Conservation (phyloP, 2,888 invertebrate genomes). For the Patella ulyssiponensis region DNA sequence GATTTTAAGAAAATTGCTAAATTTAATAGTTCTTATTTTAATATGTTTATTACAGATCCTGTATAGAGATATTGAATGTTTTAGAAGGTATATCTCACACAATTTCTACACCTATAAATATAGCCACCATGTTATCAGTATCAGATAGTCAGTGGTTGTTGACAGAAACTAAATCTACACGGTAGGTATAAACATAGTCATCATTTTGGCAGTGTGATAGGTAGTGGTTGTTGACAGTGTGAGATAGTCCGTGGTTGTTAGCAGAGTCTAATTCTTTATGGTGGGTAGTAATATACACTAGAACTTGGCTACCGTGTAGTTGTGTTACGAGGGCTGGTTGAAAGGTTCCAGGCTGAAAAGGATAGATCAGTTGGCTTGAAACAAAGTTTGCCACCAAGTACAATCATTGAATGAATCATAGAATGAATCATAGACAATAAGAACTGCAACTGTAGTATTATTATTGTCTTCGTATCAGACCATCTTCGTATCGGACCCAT, state of each 20-base stretch:
- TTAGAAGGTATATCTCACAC: slow-evolving; percentile 60
- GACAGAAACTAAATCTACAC: slow-evolving; percentile 53
- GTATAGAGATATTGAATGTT: slow-evolving; percentile 57
- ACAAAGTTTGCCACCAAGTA: too few relatives aligned
- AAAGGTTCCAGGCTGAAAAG: too few relatives aligned
- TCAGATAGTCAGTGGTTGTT: slow-evolving; percentile 60
- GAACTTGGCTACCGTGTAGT: too few relatives aligned
- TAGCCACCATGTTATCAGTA: slow-evolving; percentile 53
- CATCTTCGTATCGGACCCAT: too few relatives aligned
- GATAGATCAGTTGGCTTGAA: too few relatives aligned
- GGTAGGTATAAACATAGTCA: slow-evolving; percentile 32
- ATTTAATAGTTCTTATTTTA: neutral
- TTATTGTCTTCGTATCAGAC: too few relatives aligned
- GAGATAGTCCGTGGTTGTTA: neutral
- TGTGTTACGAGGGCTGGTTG: too few relatives aligned
- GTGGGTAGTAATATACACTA: too few relatives aligned
- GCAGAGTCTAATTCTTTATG: neutral
- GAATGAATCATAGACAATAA: too few relatives aligned
- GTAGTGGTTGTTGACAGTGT: neutral
- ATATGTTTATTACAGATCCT: slow-evolving; percentile 47
- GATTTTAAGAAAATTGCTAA: too few relatives aligned
- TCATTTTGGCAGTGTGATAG: neutral
- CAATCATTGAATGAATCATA: too few relatives aligned
- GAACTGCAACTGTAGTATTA: too few relatives aligned
- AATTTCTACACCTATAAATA: slow-evolving; percentile 60